Evolutionary conservation across 2,888 invertebrate species (phyloP), one percentile per base, ranked within the genome.

Genomic region (Phyto melanocephala): DNA sequence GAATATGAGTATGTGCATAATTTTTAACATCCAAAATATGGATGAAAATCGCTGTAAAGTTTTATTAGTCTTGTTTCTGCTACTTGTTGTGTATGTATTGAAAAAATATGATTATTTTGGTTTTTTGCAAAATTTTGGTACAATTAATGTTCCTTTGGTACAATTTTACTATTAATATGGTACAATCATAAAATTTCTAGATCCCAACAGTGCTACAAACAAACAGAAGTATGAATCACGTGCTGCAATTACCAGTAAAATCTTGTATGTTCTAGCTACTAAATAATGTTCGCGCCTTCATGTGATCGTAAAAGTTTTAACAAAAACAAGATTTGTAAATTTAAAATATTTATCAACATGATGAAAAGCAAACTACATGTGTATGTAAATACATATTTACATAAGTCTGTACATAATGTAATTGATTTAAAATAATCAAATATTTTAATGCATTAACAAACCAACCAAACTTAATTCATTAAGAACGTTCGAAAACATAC

Each of bases 181-280:
- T n/a, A n/a, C n/a, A n/a, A n/a, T n/a, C n/a, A n/a, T n/a, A n/a
- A n/a, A n/a, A n/a, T n/a, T n/a, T n/a, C n/a, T n/a, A n/a, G n/a
- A n/a, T n/a, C n/a, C n/a, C n/a, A n/a, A n/a, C n/a, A n/a, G n/a
- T 65, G 37, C 1, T 40, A 56, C 56, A 65, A 56, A 65, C 28
- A 10, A 56, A 58, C 11, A 22, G 4, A 11, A 2, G 13, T 62
- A 40, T 20, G 42, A 68, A 83, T 83, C 83, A 83, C 83, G 80
- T 80, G 83, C 80, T 75, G 74, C 63, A 65, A 47, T 52, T 62
- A 62, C 28, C 17, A 24, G 40, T 37, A 17, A 20, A 17, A 13
- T 6, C n/a, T 52, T 24, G 13, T 17, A 28, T 28, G n/a, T n/a
- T n/a, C n/a, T n/a, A n/a, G 20, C 5, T 35, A 15, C 6, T 28